Base-by-base conservation (phyloP, 2,113 vertebrate genomes). In the Pterophyllum scalare region DNA sequence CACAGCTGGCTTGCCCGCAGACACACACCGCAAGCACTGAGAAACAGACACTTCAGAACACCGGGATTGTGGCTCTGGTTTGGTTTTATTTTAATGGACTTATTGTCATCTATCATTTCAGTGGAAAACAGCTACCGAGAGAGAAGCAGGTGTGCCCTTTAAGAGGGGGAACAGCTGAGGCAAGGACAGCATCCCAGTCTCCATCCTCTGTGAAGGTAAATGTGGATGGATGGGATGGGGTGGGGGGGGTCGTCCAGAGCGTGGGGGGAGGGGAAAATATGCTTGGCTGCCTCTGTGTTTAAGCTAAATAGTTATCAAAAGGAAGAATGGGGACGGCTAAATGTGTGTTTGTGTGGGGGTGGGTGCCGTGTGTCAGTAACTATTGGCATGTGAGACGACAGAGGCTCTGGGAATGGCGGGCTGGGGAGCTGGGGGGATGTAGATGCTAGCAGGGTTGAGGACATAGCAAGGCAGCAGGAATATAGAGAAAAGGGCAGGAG, bases 141-240 rank as follows among this genome's bases (percentile, higher is more conserved):
- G 72, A 65, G 76, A 80, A 81, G 89, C 92, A 92, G 87, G 94
- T 92, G 91, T 87, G 90, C 91, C 93, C 93, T 94, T 92, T 88
- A 92, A 91, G 92, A 92, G 92, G 84, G 81, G 86, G 87, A 88
- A 91, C 90, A 91, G 90, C 87, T 88, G 92, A 94, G 87, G 87
- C 93, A 91, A 94, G 91, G 93, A 90, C 93, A 92, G 90, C 92
- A 92, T 93, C 93, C 82, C 14, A 77, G 90, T 90, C 91, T 94
- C 90, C 92, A 93, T 95, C 93, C 92, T 91, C 87, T 89, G 80
- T 89, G 86, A 91, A 94, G 95, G 95, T 96, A 94, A 94, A 92
- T 86, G 84, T 91, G 83, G 88, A 75, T 80, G 86, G 35, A 85
- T 64, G 83, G 56, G 77, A 74, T 46, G 78, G 35, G 72, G 62